Conservation (phyloP, 2,113 vertebrate genomes). For the Mirounga angustirostris region DNA sequence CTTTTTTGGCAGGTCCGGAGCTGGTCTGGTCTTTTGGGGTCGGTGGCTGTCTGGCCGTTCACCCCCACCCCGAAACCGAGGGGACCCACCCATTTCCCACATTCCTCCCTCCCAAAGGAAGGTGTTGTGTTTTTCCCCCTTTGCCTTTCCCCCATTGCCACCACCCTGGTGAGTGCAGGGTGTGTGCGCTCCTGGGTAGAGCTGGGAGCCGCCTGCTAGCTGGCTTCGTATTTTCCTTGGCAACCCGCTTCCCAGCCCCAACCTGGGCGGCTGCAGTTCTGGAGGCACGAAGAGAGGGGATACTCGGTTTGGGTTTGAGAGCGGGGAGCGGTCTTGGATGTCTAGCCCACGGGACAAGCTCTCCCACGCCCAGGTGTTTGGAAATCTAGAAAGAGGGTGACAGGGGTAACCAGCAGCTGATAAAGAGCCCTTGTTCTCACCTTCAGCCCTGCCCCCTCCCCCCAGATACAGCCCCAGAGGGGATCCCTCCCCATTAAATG, state of each 20-base stretch:
- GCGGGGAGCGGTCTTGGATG: background rate
- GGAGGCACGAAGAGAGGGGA: background rate
- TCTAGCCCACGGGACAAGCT: background rate
- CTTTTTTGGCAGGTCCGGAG: slow-evolving; percentile 56
- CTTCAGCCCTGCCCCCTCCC: background rate
- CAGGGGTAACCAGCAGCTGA: background rate
- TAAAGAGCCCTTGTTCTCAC: slow-evolving; percentile 70
- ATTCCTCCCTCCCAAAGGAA: background rate
- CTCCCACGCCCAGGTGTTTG: slow-evolving; percentile 65
- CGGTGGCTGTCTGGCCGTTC: background rate
- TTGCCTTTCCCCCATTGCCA: background rate
- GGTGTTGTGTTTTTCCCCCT: slow-evolving; percentile 2
- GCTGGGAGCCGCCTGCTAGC: slow-evolving; percentile 69
- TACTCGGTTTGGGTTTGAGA: background rate
- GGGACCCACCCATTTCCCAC: slow-evolving; percentile 47
- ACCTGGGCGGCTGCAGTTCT: slow-evolving; percentile 67
- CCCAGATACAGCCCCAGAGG: background rate
- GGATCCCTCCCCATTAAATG: background rate
- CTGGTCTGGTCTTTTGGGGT: background rate
- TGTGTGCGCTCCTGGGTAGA: slow-evolving; percentile 65
- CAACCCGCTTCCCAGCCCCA: slow-evolving; percentile 65
- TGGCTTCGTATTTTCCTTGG: slow-evolving; percentile 80
- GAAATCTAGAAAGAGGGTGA: background rate
- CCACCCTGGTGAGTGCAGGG: slow-evolving; percentile 61
- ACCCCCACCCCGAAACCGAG: slow-evolving; percentile 3